Percentiles rank a stretch among this genome's conserved stretches.
Conservation (phyloP, 1,140 invertebrate species). For the Danaus plexippus region DNA sequence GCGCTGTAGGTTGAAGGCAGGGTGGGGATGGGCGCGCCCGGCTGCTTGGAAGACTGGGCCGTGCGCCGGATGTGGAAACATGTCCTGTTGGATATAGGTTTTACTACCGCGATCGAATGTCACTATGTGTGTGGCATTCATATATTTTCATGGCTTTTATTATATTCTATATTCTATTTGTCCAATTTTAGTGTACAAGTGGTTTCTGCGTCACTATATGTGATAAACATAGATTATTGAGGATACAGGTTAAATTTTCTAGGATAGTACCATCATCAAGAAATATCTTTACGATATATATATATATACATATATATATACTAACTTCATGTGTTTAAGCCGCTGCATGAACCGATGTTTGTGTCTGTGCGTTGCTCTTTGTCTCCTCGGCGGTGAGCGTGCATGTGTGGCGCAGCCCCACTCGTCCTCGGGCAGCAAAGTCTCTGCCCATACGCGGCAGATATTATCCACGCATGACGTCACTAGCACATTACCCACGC, state of each 20-base stretch:
- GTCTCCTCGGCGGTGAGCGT: constrained; percentile 53
- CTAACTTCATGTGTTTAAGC: constrained; percentile 87
- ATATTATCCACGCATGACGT: constrained; percentile 99
- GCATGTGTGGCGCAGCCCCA: constrained; percentile 57
- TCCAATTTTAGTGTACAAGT: no score
- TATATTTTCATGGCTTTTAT: no score
- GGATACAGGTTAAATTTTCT: no score
- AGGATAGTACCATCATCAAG: no score
- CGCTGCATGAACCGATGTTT: constrained; percentile 97
- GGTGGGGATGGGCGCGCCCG: constrained; percentile 82
- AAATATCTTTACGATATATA: no score
- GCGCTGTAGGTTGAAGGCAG: constrained; percentile 93
- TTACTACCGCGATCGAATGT: no score
- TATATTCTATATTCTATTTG: no score
- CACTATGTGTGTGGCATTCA: no score
- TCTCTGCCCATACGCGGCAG: constrained; percentile 98
- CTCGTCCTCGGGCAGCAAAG: constrained; percentile 95
- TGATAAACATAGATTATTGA: no score
- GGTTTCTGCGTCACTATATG: no score
- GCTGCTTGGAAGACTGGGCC: constrained; percentile 78
- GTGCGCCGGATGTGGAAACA: constrained; percentile 92
- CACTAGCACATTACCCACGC: constrained; percentile 97
- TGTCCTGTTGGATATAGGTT: constrained; percentile 73
- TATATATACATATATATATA: no score
- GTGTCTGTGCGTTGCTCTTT: constrained; percentile 88